phyloP scores from a whole-genome alignment of 2,113 vertebrate genomes.

The Microcebus jonahi region DNA sequence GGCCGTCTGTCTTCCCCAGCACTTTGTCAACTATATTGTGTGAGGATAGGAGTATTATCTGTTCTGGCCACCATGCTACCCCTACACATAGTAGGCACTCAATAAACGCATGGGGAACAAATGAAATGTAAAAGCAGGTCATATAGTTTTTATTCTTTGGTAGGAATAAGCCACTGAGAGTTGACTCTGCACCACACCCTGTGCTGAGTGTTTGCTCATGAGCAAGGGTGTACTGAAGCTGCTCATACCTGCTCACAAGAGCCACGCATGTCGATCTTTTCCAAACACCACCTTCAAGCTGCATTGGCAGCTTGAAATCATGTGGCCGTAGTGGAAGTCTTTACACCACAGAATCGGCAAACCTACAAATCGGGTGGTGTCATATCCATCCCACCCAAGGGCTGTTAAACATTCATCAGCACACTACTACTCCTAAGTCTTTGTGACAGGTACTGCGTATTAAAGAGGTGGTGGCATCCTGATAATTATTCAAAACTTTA shows the following conservation, averaged over 20 bases:
- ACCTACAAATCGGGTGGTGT: not conserved
- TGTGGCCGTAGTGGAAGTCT: not conserved
- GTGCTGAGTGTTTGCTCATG: not conserved
- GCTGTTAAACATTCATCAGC: not conserved
- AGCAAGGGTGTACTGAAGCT: not conserved
- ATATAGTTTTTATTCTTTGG: not conserved
- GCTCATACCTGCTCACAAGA: not conserved
- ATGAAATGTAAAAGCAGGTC: not conserved
- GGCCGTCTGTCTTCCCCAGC: not conserved
- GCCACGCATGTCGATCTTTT: not conserved
- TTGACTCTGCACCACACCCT: not conserved
- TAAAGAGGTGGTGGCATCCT: not conserved
- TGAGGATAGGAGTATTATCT: not conserved
- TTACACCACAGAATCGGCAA: not conserved
- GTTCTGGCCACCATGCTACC: not conserved
- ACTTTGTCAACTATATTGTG: fast-evolving
- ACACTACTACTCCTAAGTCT: not conserved
- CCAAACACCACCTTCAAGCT: not conserved
- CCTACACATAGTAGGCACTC: not conserved
- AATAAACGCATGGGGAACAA: not conserved
- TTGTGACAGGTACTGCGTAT: not conserved
- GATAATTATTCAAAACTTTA: not conserved
- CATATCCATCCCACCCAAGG: too few relatives aligned
- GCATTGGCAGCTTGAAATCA: not conserved
- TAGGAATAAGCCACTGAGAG: not conserved